A percentile compares a stretch with the other conserved stretches of the same genome.
Evolutionary conservation across 2,797 vertebrate species (phyloP).

Genomic region (Carduelis carduelis): DNA sequence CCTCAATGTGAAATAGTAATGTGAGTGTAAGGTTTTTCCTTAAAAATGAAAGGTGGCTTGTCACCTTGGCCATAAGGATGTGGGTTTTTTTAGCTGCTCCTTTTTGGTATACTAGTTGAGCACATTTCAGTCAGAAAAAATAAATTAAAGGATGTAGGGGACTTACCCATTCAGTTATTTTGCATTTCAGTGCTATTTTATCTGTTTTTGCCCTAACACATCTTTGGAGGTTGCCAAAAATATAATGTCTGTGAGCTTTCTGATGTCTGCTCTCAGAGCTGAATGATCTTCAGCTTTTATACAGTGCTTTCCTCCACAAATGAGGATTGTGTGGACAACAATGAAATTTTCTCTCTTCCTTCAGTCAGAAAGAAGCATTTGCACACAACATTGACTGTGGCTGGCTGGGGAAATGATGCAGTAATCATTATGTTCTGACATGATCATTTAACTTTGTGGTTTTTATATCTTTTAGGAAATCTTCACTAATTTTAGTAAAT

Average conservation of each 20-base stretch:
- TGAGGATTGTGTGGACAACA: neutral
- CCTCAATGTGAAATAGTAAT: neutral
- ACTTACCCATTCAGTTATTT: neutral
- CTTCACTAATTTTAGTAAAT: neutral
- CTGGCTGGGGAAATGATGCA: neutral
- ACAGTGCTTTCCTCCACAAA: neutral
- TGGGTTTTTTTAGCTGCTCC: constrained; percentile 16
- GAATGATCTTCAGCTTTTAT: neutral
- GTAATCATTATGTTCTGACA: neutral
- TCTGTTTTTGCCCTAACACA: neutral
- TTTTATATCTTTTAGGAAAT: neutral
- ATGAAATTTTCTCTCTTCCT: neutral
- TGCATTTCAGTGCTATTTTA: neutral
- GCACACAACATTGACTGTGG: neutral
- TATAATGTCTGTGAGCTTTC: neutral
- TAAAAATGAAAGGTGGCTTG: neutral
- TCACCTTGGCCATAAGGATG: neutral
- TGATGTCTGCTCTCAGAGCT: neutral
- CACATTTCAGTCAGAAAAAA: constrained; percentile 34
- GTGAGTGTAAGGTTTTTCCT: neutral
- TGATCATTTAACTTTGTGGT: neutral
- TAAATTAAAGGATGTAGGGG: neutral
- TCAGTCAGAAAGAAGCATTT: neutral
- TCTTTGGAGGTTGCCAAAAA: neutral
- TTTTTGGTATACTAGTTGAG: neutral